phyloP scores from a whole-genome alignment of 2,113 vertebrate species.

The Tenebrosternarchus preto region DNA sequence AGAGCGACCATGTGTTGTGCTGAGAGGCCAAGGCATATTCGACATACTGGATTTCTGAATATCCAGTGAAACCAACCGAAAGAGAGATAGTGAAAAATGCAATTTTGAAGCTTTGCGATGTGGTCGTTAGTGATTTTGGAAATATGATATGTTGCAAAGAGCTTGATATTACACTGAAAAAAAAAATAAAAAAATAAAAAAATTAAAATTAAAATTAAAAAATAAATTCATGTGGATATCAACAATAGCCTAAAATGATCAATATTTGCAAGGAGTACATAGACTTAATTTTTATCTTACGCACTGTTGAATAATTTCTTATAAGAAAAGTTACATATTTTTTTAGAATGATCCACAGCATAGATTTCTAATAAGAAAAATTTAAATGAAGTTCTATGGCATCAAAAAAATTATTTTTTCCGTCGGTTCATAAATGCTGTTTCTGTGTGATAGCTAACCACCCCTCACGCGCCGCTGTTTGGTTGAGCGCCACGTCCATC shows the following conservation, averaged over 20 bases:
- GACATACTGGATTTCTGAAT: conserved; percentile 4
- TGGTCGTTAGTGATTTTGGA: neutral
- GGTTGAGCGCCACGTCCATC: conserved; percentile 37
- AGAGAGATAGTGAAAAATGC: neutral
- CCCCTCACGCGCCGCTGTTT: conserved; percentile 38
- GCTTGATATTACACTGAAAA: neutral
- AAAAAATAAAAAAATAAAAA: neutral
- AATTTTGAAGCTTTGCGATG: neutral
- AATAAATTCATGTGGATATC: neutral
- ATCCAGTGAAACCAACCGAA: neutral
- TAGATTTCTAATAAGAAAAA: no score
- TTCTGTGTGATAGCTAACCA: neutral
- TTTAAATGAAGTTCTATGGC: no score
- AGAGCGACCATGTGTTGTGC: conserved; percentile 20
- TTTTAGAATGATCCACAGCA: no score
- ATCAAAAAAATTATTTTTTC: no score
- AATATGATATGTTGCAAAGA: neutral
- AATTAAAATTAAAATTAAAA: neutral
- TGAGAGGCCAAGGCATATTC: conserved; percentile 21
- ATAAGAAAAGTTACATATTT: no score
- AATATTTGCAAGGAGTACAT: neutral
- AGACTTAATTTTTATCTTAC: no score
- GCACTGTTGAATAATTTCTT: no score
- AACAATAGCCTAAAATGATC: neutral
- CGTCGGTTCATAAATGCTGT: no score